These are phyloP conservation scores for Eudyptes chrysolophus DNA, from an alignment of 2,113 vertebrate species.

Conservation along the genomic window DNA sequence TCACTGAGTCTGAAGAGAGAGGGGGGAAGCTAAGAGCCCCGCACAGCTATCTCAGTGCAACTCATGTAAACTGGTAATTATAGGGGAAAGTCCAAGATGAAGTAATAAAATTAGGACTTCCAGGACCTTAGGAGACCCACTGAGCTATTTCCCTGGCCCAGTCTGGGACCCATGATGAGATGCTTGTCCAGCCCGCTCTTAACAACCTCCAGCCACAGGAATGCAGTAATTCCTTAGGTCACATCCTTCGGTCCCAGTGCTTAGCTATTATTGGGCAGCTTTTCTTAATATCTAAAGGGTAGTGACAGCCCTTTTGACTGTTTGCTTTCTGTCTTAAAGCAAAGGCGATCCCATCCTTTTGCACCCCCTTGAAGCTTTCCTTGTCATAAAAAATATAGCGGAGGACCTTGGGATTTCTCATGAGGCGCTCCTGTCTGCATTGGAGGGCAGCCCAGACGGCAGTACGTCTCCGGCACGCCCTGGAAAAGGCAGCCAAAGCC, in stretches of 20 bases:
- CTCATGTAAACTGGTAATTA: not conserved
- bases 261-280: not conserved
- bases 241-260: not conserved
- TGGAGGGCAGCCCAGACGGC: not conserved
- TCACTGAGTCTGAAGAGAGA: not conserved
- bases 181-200: not conserved
- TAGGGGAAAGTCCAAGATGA: not conserved
- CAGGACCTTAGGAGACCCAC: not conserved
- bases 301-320: not conserved
- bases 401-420: not conserved
- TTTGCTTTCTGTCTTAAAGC: not conserved
- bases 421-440: not conserved
- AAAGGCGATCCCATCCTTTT: not conserved
- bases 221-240: not conserved
- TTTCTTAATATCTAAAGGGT: not conserved
- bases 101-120: not conserved
- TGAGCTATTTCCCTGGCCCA: not conserved
- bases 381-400: not conserved
- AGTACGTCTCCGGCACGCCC: accelerated
- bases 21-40: not conserved
- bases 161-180: not conserved
- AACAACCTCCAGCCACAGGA: not conserved
- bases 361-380: not conserved
- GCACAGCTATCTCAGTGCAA: not conserved
- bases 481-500: not conserved